Base-by-base conservation (phyloP, 2,888 invertebrate genomes). In the Drosophila monieri region DNA sequence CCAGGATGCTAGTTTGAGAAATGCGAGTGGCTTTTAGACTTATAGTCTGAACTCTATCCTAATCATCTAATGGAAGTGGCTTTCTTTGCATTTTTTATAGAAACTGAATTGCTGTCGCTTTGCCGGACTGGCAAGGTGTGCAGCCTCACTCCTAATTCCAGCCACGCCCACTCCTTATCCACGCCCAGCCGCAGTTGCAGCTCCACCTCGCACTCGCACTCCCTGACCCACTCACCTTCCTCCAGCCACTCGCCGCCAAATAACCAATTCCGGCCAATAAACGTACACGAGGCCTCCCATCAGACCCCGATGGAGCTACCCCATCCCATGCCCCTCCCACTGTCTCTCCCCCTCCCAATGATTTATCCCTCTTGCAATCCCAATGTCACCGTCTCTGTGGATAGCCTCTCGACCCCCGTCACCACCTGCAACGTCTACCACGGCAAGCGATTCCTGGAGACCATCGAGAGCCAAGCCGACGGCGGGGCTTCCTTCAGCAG, bases 371-470 rank as follows among this genome's bases (percentile, higher is more conserved):
- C 30, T 12, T 49, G 32, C 66, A 62, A 48, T 41, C 74, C 57
- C 4, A 66, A 73, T 66, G 60, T 70, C 39, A 78, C 73, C 25
- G 55, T 68, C 10, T 70, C 76, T 10, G 71, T 81, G 48, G 65
- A 77, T 14, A 80, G 74, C 49, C 66, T 73, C 14, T 58, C 59
- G 30, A 66, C 73, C 6, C 77, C 79, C 6, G 68, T 74, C 6
- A 61, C 73, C 14, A 54, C 78, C 57, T 56, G 74, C 62, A 74
- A 78, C 23, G 69, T 90, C 27, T 90, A 90, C 51, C 90, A 89
- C 58, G 90, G 90, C 52, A 89, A 84, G 62, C 80, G 90, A 0
- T 90, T 88, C 32, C 75, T 90, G 47, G 90, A 90, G 35, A 85
- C 90, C 3, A 72, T 89, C 21, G 68, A 70, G 52, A 85, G 80